Percentiles rank a stretch among this genome's conserved stretches.
Conservation (phyloP, 2,888 invertebrate species). For the Arge pagana region DNA sequence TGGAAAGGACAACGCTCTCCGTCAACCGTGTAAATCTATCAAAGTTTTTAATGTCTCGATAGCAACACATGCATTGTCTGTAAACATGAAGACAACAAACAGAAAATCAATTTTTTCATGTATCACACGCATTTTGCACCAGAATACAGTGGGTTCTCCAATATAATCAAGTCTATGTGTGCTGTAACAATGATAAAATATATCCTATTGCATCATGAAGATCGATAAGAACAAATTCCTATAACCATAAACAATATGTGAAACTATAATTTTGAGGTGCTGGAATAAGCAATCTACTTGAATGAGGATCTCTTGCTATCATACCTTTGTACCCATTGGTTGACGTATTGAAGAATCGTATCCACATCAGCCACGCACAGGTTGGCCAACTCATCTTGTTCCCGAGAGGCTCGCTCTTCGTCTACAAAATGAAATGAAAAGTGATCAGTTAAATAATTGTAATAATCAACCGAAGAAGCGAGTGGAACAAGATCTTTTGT, state of each 20-base stretch:
- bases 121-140: slow-evolving; percentile 18
- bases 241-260: slow-evolving; percentile 6
- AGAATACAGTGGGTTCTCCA: too few relatives aligned
- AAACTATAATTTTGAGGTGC: slow-evolving; percentile 3
- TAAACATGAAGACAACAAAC: slow-evolving; percentile 23
- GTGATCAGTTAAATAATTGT: slow-evolving; percentile 31
- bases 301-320: too few relatives aligned
- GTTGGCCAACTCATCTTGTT: slow-evolving; percentile 75
- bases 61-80: slow-evolving; percentile 95
- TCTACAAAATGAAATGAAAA: slow-evolving; percentile 63
- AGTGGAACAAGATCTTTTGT: too few relatives aligned
- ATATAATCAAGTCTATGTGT: too few relatives aligned
- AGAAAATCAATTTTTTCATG: slow-evolving; percentile 4
- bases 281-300: too few relatives aligned
- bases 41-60: slow-evolving; percentile 89
- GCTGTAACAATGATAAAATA: too few relatives aligned
- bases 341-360: slow-evolving; percentile 80
- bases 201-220: too few relatives aligned
- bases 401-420: slow-evolving; percentile 78
- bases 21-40: slow-evolving; percentile 88
- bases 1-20: slow-evolving; percentile 83
- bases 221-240: slow-evolving; percentile 20
- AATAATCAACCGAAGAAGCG: too few relatives aligned
- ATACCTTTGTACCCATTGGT: slow-evolving; percentile 87
- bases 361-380: slow-evolving; percentile 82